Evolutionary conservation across 2,888 invertebrate genomes (phyloP).

Genomic region (Chironomus tentans): DNA sequence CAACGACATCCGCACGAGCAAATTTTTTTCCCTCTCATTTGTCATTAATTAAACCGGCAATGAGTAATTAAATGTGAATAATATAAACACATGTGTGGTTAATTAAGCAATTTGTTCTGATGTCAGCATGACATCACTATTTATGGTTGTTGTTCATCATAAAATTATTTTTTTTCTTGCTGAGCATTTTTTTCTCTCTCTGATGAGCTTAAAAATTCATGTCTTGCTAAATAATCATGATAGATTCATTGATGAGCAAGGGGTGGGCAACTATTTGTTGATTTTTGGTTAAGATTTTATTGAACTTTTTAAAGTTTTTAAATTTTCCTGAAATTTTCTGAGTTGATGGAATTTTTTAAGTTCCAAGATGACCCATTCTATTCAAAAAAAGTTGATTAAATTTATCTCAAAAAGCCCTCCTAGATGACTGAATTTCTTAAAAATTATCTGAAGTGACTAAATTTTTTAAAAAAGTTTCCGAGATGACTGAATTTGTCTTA

Average conservation of each 20-base stretch:
- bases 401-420: too few species aligned
- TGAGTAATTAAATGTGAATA: neutral
- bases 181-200: neutral
- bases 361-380: too few species aligned
- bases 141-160: neutral
- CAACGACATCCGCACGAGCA: neutral
- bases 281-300: too few species aligned
- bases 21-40: neutral
- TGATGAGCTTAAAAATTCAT: neutral
- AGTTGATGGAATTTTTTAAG: too few species aligned
- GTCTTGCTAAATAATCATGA: slow-evolving; percentile 11
- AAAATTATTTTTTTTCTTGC: neutral
- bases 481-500: too few species aligned
- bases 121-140: neutral
- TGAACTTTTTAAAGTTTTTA: too few species aligned
- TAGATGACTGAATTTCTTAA: too few species aligned
- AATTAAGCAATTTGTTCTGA: slow-evolving; percentile 14
- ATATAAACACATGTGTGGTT: slow-evolving; percentile 1
- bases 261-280: too few species aligned
- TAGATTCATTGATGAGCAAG: neutral
- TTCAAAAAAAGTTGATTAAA: too few species aligned
- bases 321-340: too few species aligned
- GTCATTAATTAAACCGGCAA: neutral
- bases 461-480: too few species aligned
- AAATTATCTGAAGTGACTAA: too few species aligned